Evolutionary conservation across 2,888 invertebrate species (phyloP), one percentile per base, ranked within the genome.

Genomic region (Rosalia funebris): DNA sequence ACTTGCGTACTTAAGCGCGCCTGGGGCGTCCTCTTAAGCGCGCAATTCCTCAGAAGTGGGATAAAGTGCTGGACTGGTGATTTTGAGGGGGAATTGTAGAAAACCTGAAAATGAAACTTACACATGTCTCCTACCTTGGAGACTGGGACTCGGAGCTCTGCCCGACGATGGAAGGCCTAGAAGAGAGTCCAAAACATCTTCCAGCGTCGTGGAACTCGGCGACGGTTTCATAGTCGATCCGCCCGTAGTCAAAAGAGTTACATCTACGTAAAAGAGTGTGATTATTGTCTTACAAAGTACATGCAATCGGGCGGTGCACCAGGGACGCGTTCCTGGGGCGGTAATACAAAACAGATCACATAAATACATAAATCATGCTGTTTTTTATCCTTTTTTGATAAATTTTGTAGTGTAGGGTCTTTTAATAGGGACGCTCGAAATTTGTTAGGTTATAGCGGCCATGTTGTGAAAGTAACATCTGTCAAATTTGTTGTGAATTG

Each of bases 151-250:
- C 74, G 92, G 90, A 78, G 91, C 90, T 79, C 91, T 87, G 76
- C 91, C 88, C 72, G 88, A 86, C 69, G 91, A 87, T 77, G 94
- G 91, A 79, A 94, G 87, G 78, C 95, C 93, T 82, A 96, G 88
- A 72, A 96, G 88, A 69, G 95, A 93, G 83, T 96, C 94, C 83
- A 96, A 86, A 70, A 96, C 95, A 85, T 96, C 95, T 86, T 96
- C 95, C 80, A 96, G 85, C 70, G 95, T 96, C 62, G 94, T 92
- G 72, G 92, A 92, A 77, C 91, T 89, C 46, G 91, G 90, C 77
- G 91, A 90, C 68, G 89, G 89, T 78, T 86, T 85, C 76, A 86
- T 83, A 74, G 71, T 73, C 34, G 86, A 83, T 77, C 83, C 84
- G n/a, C 46, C 62, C 1, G 71, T 61, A 3, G 83, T 84, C 77